Conservation (phyloP, 2,888 invertebrate species). For the Acheta domesticus region DNA sequence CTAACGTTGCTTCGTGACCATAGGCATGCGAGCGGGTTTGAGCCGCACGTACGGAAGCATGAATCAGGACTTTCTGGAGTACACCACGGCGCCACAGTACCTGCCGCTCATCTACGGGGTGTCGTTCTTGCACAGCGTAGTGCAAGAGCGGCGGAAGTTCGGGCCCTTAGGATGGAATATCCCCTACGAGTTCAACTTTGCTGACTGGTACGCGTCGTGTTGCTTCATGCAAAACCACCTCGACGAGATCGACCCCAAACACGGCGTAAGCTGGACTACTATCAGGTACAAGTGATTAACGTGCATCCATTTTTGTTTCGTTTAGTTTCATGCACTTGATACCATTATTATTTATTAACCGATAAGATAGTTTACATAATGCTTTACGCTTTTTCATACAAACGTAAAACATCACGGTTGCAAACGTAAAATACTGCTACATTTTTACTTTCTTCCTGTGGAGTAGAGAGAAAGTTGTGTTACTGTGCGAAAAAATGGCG, state of each 20-base stretch:
- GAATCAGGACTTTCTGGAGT: slow-evolving; percentile 80
- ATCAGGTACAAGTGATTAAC: slow-evolving; percentile 53
- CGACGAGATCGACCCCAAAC: slow-evolving; percentile 72
- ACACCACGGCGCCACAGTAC: slow-evolving; percentile 74
- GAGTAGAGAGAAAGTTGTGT: too few relatives aligned
- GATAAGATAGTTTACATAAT: not conserved
- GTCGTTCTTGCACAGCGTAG: slow-evolving; percentile 82
- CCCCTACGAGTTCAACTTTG: slow-evolving; percentile 85
- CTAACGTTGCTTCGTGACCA: not conserved
- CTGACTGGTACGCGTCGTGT: slow-evolving; percentile 82
- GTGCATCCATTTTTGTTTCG: slow-evolving; percentile 11
- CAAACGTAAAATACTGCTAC: too few relatives aligned
- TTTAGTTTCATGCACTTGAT: not conserved
- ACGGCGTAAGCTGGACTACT: slow-evolving; percentile 72
- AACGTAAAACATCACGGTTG: too few relatives aligned
- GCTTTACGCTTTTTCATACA: not conserved
- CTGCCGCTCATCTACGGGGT: slow-evolving; percentile 77
- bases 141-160: slow-evolving; percentile 80
- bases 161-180: slow-evolving; percentile 92
- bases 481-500: too few relatives aligned
- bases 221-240: slow-evolving; percentile 84
- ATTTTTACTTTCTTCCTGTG: too few relatives aligned
- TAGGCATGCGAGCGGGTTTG: slow-evolving; percentile 79
- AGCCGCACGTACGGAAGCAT: slow-evolving; percentile 77
- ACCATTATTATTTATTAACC: not conserved